Conservation (phyloP, 2,797 vertebrate species). For the Serranus cabrilla region DNA sequence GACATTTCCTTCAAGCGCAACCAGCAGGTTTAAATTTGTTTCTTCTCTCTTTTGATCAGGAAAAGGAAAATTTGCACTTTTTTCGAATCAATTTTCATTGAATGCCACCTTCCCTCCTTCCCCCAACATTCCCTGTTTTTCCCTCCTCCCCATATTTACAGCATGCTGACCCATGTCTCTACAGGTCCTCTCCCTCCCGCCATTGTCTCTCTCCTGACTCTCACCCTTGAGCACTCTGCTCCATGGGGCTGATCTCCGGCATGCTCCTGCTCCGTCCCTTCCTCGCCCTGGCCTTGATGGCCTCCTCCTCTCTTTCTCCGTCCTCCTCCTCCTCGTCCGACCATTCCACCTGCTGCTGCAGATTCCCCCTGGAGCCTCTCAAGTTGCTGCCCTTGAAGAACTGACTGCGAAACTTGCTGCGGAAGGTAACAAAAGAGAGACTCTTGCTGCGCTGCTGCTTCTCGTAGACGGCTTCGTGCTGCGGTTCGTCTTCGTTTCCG, state of each 20-base stretch:
- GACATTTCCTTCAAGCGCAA: not conserved
- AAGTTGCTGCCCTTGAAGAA: constrained; percentile 68
- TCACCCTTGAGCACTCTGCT: constrained; percentile 80
- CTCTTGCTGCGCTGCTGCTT: constrained; percentile 87
- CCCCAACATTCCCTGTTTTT: not conserved
- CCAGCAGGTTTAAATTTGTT: not conserved
- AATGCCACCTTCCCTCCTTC: constrained; percentile 2
- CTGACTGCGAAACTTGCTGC: constrained; percentile 79
- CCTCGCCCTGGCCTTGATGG: constrained; percentile 67
- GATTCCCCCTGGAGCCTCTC: constrained; percentile 81
- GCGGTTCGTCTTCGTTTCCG: constrained; percentile 46
- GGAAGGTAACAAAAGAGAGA: constrained; percentile 85
- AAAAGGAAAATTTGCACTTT: too few relatives aligned
- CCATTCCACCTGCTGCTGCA: constrained; percentile 85
- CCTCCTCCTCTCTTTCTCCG: constrained; percentile 73
- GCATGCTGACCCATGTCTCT: not conserved
- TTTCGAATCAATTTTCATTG: not conserved
- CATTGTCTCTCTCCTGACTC: not conserved
- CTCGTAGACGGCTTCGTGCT: constrained; percentile 47
- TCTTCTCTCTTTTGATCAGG: too few relatives aligned
- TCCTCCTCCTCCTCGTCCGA: constrained; percentile 82
- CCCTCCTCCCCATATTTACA: constrained; percentile 18
- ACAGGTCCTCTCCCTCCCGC: not conserved
- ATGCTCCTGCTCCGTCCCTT: constrained; percentile 87
- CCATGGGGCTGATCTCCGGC: constrained; percentile 86